Conservation (phyloP, 2,888 invertebrate species). For the Mesorhabditis sp. region DNA sequence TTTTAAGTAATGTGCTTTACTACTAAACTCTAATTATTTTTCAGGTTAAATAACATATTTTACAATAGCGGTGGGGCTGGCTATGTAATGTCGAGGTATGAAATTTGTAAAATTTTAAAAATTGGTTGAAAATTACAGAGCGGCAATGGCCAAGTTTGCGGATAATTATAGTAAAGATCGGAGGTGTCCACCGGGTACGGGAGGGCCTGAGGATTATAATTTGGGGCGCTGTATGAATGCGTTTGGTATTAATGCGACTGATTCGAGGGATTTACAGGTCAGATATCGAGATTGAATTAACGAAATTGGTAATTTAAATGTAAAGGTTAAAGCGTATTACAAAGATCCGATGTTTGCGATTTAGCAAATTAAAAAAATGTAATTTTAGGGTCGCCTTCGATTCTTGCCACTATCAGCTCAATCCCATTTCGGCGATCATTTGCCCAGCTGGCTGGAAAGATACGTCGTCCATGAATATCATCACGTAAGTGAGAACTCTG, state of each 20-base stretch:
- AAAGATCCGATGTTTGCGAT: background rate
- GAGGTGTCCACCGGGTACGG: conserved; percentile 1
- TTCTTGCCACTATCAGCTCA: background rate
- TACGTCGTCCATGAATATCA: background rate
- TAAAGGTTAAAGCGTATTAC: background rate
- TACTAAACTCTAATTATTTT: background rate
- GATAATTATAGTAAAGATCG: background rate
- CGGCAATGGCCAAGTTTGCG: background rate
- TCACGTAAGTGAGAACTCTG: background rate
- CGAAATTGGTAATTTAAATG: no score
- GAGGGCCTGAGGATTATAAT: background rate
- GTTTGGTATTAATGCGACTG: background rate
- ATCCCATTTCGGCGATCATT: conserved; percentile 1
- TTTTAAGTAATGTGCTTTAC: background rate
- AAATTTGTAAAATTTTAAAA: background rate
- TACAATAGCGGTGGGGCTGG: conserved; percentile 5
- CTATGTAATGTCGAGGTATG: background rate
- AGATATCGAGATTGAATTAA: background rate
- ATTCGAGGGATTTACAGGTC: background rate
- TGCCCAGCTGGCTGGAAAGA: conserved; percentile 2
- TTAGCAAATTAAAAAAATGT: background rate
- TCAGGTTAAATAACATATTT: background rate
- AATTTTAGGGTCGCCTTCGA: background rate
- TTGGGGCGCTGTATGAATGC: background rate
- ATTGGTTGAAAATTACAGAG: background rate